Percentiles rank a stretch among this genome's conserved stretches.
phyloP scores from a whole-genome alignment of 2,888 invertebrate species.

The Drosophila nr. fundita region DNA sequence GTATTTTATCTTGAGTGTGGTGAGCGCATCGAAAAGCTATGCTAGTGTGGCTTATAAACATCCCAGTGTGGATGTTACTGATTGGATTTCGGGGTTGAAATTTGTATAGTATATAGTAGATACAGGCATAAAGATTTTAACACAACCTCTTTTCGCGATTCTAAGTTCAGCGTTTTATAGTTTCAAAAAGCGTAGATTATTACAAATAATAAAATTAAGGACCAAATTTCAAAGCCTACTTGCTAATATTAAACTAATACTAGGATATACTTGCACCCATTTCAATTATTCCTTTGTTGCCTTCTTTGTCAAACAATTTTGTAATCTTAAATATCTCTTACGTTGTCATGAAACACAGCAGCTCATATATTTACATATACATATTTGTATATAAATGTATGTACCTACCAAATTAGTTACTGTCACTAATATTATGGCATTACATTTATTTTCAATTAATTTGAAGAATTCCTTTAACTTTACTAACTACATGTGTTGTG shows the following conservation, averaged over 20 bases:
- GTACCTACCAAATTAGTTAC: constrained; percentile 53
- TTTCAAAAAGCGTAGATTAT: constrained; percentile 44
- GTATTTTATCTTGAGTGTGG: constrained; percentile 20
- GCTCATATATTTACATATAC: constrained; percentile 72
- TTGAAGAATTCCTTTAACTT: constrained; percentile 58
- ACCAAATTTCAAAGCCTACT: constrained; percentile 37
- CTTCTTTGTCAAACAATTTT: constrained; percentile 37
- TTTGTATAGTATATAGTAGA: constrained; percentile 45
- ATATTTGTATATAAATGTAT: constrained; percentile 34
- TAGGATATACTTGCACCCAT: constrained; percentile 33
- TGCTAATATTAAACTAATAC: constrained; percentile 44
- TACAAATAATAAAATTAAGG: constrained; percentile 31
- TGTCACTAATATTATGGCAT: constrained; percentile 47
- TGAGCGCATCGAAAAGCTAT: constrained; percentile 47
- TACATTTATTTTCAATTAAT: constrained; percentile 17
- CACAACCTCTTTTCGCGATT: constrained; percentile 71
- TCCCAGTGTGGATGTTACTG: constrained; percentile 26
- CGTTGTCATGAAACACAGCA: constrained; percentile 82
- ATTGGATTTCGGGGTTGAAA: constrained; percentile 31
- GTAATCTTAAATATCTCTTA: constrained; percentile 60
- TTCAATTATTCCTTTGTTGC: constrained; percentile 22
- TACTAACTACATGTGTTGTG: constrained; percentile 63
- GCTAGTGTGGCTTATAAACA: constrained; percentile 47
- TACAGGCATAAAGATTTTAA: constrained; percentile 73
- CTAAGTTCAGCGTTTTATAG: constrained; percentile 50